A percentile compares a stretch with the other conserved stretches of the same genome.
These are phyloP conservation scores for Pyrrhosoma nymphula DNA, from an alignment of 2,888 invertebrate genomes.

Conservation along the genomic window DNA sequence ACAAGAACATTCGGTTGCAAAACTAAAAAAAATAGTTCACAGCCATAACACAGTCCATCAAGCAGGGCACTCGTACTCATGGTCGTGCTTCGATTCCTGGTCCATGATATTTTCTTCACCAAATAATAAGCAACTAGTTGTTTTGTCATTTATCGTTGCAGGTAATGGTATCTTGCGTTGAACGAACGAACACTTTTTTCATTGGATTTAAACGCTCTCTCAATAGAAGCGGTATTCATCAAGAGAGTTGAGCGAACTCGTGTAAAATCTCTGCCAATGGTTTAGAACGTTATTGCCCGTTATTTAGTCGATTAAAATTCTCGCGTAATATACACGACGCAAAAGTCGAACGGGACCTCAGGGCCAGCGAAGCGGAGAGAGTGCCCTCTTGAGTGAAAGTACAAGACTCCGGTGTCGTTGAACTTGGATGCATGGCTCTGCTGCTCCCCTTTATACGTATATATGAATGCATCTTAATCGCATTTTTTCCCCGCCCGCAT, in stretches of 20 bases:
- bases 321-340: background rate
- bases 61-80: too few relatives aligned
- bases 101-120: too few relatives aligned
- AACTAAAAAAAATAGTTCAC: too few relatives aligned
- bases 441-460: background rate
- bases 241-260: background rate
- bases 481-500: background rate
- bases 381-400: background rate
- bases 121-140: too few relatives aligned
- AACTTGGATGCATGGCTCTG: background rate
- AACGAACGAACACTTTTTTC: too few relatives aligned
- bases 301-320: background rate
- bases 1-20: too few relatives aligned
- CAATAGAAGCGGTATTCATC: too few relatives aligned
- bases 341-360: background rate
- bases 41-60: too few relatives aligned
- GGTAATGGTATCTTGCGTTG: too few relatives aligned
- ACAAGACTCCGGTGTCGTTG: background rate
- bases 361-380: background rate
- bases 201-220: too few relatives aligned
- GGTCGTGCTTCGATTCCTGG: too few relatives aligned
- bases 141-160: too few relatives aligned
- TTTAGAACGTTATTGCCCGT: background rate
- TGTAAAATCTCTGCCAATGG: background rate
- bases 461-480: background rate